Evolutionary conservation across 2,113 vertebrate genomes (phyloP).

Genomic region (Candoia aspera): DNA sequence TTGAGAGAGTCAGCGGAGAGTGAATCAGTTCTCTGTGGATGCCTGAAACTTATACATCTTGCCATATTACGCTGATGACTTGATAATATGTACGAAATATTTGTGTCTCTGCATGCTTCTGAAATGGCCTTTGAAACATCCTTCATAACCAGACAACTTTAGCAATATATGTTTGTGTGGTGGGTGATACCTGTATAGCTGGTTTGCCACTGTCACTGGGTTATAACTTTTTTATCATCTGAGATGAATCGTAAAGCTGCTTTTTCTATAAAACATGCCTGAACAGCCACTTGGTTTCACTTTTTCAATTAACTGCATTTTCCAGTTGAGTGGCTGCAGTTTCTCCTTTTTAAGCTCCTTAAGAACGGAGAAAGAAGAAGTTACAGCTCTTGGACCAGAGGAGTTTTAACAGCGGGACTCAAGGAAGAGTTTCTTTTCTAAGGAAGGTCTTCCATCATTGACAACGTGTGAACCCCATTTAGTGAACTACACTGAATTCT

Average conservation of each 20-base stretch:
- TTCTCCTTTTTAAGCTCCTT: conserved; percentile 41
- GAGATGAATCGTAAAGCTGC: conserved; percentile 21
- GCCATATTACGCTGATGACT: neutral
- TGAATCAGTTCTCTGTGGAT: neutral
- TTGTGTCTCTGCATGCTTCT: neutral
- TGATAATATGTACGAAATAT: neutral
- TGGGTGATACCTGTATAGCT: conserved; percentile 13
- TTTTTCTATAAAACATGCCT: conserved; percentile 37
- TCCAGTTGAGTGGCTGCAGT: conserved; percentile 39
- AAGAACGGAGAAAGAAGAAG: conserved; percentile 21
- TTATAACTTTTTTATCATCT: neutral
- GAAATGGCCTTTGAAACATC: neutral
- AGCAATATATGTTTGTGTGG: neutral
- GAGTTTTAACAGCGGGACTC: conserved; percentile 4
- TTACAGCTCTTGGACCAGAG: conserved; percentile 22
- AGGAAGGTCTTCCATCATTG: neutral
- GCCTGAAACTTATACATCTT: neutral
- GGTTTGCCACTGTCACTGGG: conserved; percentile 26
- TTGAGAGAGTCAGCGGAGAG: neutral
- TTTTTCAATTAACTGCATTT: conserved; percentile 32
- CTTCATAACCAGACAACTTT: conserved; percentile 23
- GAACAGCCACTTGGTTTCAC: conserved; percentile 57
- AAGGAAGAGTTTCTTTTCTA: neutral
- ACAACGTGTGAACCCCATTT: neutral
- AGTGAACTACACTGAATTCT: neutral